phyloP scores from a whole-genome alignment of 1,140 invertebrate species.

The Cyclina sinensis region DNA sequence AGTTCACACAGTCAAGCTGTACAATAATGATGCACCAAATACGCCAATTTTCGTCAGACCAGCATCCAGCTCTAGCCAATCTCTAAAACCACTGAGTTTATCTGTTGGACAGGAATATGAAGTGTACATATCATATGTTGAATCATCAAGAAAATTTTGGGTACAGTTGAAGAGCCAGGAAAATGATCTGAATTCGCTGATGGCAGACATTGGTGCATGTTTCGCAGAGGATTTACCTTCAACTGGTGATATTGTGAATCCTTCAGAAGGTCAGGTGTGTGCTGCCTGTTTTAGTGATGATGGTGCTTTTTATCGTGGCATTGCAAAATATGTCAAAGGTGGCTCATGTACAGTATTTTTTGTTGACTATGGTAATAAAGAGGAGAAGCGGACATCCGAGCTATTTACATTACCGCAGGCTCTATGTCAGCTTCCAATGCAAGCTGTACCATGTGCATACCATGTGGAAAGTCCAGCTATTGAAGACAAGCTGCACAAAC shows the following conservation, averaged over 20 bases:
- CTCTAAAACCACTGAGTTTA: conserved; percentile 42
- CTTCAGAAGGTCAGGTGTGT: conserved; percentile 74
- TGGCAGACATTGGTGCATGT: conserved; percentile 69
- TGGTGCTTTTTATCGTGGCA: conserved; percentile 92
- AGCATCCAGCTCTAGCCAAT: conserved; percentile 11
- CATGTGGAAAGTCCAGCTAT: conserved; percentile 63
- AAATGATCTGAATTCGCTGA: conserved; percentile 68
- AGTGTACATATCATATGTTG: conserved; percentile 71
- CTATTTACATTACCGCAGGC: conserved; percentile 71
- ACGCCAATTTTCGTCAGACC: conserved; percentile 53
- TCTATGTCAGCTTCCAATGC: conserved; percentile 68
- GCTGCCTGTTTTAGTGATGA: conserved; percentile 92
- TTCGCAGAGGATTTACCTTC: conserved; percentile 64
- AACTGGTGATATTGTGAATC: conserved; percentile 62
- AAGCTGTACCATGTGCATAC: conserved; percentile 72
- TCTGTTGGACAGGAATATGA: conserved; percentile 54
- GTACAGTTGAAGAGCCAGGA: conserved; percentile 71
- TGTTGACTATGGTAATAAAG: conserved; percentile 90
- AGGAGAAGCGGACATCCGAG: conserved; percentile 70
- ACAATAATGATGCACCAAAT: conserved; percentile 34
- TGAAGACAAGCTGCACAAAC: conserved; percentile 72
- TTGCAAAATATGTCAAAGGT: conserved; percentile 88
- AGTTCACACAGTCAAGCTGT: conserved; percentile 43
- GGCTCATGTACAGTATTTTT: conserved; percentile 91
- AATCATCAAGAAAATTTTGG: conserved; percentile 74